Base-by-base conservation (phyloP, 2,888 invertebrate genomes). In the Drosophila merina region DNA sequence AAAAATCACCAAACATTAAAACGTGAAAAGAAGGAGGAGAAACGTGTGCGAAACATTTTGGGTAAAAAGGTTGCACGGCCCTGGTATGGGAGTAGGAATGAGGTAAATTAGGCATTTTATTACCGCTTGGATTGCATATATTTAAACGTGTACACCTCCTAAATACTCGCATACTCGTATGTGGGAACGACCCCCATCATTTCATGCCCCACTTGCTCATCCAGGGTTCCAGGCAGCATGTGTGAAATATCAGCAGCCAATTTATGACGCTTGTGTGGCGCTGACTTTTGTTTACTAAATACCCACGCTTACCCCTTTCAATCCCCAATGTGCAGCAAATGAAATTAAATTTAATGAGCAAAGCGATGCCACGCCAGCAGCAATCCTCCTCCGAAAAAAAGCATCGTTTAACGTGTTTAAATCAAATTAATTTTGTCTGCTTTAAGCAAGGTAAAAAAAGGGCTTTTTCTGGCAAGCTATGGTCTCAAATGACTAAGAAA, bases 81-180 rank as follows among this genome's bases (percentile, higher is more conserved):
- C 38, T 36, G 26, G 26, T 7, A 28, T 54, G 0, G 52, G 52
- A 42, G 30, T 54, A 0, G 52, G 50, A 42, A 33, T 49, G 55
- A 76, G 87, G 66, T 82, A 86, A 82, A 86, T 78, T 84, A 86
- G 59, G 81, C 85, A 84, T 86, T 86, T 86, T 84, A 82, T 81
- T 81, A 76, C 66, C 76, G 70, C 66, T 36, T 36, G 6, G 12
- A n/a, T 36, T 36, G 36, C 70, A 74, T 72, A 77, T 51, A 67
- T 57, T 9, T 42, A 38, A 69, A 57, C 52, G 36, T 4, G 20
- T 30, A 14, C 12, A 30, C 12, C 36, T n/a, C 36, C 36, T 6
- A n/a, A 36, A 36, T n/a, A 50, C 14, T 14, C 14, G 14, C 14
- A 14, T 55, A 51, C 7, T 20, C 25, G 52, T 69, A 44, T 28